Evolutionary conservation across 2,888 invertebrate species (phyloP).

Genomic region (Drosophila paranaensis): DNA sequence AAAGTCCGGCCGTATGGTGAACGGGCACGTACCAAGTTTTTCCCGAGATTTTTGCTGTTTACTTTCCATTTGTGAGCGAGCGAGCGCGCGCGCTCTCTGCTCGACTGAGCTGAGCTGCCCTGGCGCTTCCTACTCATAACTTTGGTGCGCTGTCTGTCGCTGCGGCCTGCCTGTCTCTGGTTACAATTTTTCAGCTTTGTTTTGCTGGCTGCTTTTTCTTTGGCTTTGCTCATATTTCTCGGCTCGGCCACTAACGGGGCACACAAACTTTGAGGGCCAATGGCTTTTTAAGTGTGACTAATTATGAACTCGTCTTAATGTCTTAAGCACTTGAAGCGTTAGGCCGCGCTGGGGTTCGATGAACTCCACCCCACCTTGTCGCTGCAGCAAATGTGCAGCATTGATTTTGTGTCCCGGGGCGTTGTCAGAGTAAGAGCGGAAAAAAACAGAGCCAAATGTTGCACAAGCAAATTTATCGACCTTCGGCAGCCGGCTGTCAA

Average conservation of each 20-base stretch:
- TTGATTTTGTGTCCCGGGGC: conserved; percentile 54
- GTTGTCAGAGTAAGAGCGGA: conserved; percentile 10
- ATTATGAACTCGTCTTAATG: conserved; percentile 65
- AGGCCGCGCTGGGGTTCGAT: conserved; percentile 54
- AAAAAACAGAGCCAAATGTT: conserved; percentile 6
- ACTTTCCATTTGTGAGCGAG: conserved; percentile 58
- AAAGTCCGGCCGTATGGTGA: conserved; percentile 52
- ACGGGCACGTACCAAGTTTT: conserved; percentile 62
- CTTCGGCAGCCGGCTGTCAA: conserved; percentile 1
- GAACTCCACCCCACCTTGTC: conserved; percentile 26
- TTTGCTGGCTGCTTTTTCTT: conserved; percentile 24
- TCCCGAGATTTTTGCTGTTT: conserved; percentile 56
- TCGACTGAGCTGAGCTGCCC: conserved; percentile 41
- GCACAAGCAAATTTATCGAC: conserved; percentile 33
- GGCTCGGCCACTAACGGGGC: conserved; percentile 68
- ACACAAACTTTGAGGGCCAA: conserved; percentile 66
- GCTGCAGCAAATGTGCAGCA: conserved; percentile 31
- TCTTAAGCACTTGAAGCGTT: conserved; percentile 57
- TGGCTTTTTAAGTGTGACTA: conserved; percentile 79
- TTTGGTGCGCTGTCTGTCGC: conserved; percentile 24
- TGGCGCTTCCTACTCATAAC: conserved; percentile 61
- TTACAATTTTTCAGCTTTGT: conserved; percentile 40
- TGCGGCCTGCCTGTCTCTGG: conserved; percentile 47
- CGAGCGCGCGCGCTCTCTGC: conserved; percentile 27
- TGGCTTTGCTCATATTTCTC: conserved; percentile 66